Evolutionary conservation across 1,140 invertebrate species (phyloP), one percentile per base, ranked within the genome.

Genomic region (Nomia melanderi): DNA sequence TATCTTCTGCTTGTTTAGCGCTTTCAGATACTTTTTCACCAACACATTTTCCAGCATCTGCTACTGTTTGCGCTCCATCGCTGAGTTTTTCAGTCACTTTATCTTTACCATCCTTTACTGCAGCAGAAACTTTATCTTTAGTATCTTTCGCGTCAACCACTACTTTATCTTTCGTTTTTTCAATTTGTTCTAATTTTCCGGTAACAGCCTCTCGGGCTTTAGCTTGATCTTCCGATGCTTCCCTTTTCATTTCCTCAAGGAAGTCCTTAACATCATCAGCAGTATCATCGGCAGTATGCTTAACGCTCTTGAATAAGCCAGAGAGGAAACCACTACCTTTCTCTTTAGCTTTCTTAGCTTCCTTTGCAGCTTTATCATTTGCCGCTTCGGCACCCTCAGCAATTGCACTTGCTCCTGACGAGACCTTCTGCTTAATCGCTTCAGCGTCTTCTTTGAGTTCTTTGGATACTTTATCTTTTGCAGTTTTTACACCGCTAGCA

Each of bases 21-120:
- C 12, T 14, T 9, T 77, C 23, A 14, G 39, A 41, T 17, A 56
- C 57, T 57, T 56, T 54, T n/a, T 75, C 59, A 8, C n/a, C 33
- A 4, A 39, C 62, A 36, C n/a, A 2, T 41, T 73, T 73, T 0
- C 57, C 67, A 50, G 47, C 54, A 63, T 67, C 64, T 12, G 64
- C 2, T 59, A 47, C 71, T 6, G 88, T 78, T 7, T 87, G 85
- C 14, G 90, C 79, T 31, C 89, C 88, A 47, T 90, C 87, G 44
- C 44, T 56, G 81, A 87, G 8, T 85, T 85, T 64, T 76, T 86
- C 6, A 36, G 64, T 47, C 81, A 50, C 20, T 7, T 53, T 53
- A 5, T 83, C 25, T 76, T 83, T 6, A 6, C 12, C 23, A 0
- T 80, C 78, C 17, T 73, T 54, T 6, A 25, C 47, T 1, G 41